Evolutionary conservation across 2,888 invertebrate species (phyloP).

Genomic region (Conus canariensis): DNA sequence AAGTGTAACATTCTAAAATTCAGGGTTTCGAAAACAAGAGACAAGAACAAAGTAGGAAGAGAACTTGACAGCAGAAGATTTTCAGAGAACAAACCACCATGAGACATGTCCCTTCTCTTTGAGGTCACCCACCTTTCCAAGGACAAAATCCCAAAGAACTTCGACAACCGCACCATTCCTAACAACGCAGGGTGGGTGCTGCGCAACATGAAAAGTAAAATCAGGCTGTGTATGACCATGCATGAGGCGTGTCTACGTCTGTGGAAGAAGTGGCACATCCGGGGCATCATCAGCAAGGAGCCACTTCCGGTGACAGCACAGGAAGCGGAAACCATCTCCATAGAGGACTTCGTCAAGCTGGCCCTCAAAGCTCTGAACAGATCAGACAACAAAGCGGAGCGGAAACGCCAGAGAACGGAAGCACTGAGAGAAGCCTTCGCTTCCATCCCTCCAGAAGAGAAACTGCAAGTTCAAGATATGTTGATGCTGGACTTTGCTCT

Average conservation of each 20-base stretch:
- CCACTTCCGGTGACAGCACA: conserved; percentile 54
- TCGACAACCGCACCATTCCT: not conserved
- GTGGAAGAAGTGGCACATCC: conserved; percentile 63
- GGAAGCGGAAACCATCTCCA: conserved; percentile 50
- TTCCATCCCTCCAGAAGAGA: not conserved
- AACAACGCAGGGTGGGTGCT: conserved; percentile 1
- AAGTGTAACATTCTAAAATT: too few species aligned
- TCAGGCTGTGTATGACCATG: conserved; percentile 59
- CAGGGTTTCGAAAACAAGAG: too few species aligned
- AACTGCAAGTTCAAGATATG: not conserved
- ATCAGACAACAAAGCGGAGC: conserved; percentile 50
- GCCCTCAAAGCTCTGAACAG: conserved; percentile 53
- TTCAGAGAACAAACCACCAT: too few species aligned
- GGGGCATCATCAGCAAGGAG: conserved; percentile 64
- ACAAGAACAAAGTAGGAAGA: too few species aligned
- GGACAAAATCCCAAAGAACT: not conserved
- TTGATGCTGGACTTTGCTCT: conserved; percentile 20
- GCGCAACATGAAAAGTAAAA: not conserved
- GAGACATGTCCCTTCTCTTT: conserved; percentile 52
- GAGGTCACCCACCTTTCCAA: conserved; percentile 17
- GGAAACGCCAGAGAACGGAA: conserved; percentile 53
- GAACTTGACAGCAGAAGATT: too few species aligned
- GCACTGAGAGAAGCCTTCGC: conserved; percentile 37
- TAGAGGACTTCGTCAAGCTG: conserved; percentile 53
- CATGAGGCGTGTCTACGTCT: conserved; percentile 56